Conservation (phyloP, 1,140 invertebrate species). For the Berghia stephanieae region DNA sequence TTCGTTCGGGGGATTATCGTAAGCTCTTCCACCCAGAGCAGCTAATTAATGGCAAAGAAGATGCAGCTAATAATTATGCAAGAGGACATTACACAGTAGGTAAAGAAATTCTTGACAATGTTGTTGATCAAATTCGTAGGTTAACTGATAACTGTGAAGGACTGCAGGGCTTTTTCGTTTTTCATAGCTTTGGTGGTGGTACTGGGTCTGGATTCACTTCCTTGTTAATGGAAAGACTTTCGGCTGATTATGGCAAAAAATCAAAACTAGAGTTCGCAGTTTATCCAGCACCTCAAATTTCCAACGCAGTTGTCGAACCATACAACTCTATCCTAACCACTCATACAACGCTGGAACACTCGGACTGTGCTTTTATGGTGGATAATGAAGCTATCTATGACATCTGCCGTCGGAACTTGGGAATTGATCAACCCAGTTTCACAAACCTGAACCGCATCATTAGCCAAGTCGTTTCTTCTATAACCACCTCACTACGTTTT, state of each 20-base stretch:
- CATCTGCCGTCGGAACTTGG: too few relatives aligned
- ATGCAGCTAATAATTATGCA: too few relatives aligned
- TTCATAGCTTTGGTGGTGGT: constrained; percentile 71
- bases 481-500: too few relatives aligned
- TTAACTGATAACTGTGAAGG: constrained; percentile 12
- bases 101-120: constrained; percentile 13
- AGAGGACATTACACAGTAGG: constrained; percentile 26
- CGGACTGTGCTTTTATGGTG: too few relatives aligned
- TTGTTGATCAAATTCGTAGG: constrained; percentile 12
- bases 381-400: too few relatives aligned
- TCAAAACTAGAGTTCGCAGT: constrained; percentile 70
- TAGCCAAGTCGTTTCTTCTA: too few relatives aligned
- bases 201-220: constrained; percentile 90
- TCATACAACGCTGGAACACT: too few relatives aligned
- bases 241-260: constrained; percentile 64
- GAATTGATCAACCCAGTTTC: too few relatives aligned
- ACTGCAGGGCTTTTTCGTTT: constrained; percentile 84
- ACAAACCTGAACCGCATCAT: too few relatives aligned
- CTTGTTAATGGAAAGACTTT: constrained; percentile 85
- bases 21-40: constrained; percentile 72
- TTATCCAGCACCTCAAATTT: constrained; percentile 62
- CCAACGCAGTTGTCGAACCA: too few relatives aligned
- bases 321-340: too few relatives aligned
- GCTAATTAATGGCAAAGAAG: constrained; percentile 76
- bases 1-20: constrained; percentile 74